These are phyloP conservation scores for Malurus elegans DNA, from an alignment of 2,113 vertebrate genomes.

Conservation along the genomic window DNA sequence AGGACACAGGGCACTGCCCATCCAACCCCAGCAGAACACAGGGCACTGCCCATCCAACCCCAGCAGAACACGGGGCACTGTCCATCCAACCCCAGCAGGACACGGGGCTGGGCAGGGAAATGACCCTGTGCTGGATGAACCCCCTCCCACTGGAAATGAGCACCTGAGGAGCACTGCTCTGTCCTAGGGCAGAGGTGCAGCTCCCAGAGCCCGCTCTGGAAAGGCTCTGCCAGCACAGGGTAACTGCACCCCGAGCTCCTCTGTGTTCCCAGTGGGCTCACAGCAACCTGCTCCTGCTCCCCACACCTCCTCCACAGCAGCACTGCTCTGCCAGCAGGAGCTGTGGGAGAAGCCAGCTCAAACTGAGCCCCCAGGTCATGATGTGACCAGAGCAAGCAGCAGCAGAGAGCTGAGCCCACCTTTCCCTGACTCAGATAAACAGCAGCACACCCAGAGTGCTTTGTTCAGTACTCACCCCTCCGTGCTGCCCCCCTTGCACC, in stretches of 20 bases:
- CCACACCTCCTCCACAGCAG: rapidly evolving
- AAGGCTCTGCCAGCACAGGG: rapidly evolving
- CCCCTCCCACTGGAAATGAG: rapidly evolving
- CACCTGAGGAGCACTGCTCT: rapidly evolving
- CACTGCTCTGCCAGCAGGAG: background rate
- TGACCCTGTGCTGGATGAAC: rapidly evolving
- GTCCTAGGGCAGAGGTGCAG: rapidly evolving
- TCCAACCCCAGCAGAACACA: too few relatives aligned
- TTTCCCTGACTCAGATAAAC: rapidly evolving
- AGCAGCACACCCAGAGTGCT: rapidly evolving
- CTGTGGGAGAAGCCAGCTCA: background rate
- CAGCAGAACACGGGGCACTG: too few relatives aligned
- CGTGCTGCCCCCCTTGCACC: rapidly evolving
- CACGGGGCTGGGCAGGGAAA: background rate
- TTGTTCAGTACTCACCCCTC: rapidly evolving
- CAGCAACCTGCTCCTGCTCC: background rate
- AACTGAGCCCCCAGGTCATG: rapidly evolving
- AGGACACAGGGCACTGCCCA: too few relatives aligned
- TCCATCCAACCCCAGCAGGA: rapidly evolving
- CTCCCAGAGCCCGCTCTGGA: rapidly evolving
- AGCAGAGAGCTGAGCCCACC: rapidly evolving
- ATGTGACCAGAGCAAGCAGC: rapidly evolving
- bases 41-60: too few relatives aligned
- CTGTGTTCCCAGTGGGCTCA: rapidly evolving
- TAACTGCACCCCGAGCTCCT: rapidly evolving